Conservation (phyloP, 2,888 invertebrate species). For the Ophion costatus region DNA sequence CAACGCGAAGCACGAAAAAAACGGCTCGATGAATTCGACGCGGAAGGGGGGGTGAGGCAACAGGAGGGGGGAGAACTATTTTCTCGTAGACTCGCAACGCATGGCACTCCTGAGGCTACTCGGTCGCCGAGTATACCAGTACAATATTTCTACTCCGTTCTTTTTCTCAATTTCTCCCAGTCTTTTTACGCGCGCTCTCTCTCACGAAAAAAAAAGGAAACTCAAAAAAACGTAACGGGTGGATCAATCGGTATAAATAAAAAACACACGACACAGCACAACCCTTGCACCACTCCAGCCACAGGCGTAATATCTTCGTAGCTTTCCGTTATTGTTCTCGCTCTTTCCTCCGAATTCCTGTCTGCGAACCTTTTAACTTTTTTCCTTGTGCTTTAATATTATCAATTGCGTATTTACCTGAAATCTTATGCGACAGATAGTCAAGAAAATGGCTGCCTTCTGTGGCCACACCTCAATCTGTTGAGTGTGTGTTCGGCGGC, state of each 20-base stretch:
- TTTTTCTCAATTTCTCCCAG: conserved; percentile 40
- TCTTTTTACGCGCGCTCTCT: conserved; percentile 50
- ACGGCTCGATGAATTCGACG: conserved; percentile 47
- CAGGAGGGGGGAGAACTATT: conserved; percentile 43
- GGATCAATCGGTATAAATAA: conserved; percentile 66
- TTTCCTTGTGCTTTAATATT: conserved; percentile 67
- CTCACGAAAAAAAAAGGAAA: conserved; percentile 27
- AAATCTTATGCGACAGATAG: conserved; percentile 81
- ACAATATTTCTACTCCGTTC: conserved; percentile 49
- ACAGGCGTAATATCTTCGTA: conserved; percentile 55
- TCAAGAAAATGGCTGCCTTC: conserved; percentile 81
- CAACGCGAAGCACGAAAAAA: conserved; percentile 30
- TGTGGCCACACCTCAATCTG: conserved; percentile 81
- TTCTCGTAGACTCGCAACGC: conserved; percentile 73
- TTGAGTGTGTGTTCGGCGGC: conserved; percentile 73
- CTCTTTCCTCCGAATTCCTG: neutral
- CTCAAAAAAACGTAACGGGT: conserved; percentile 51
- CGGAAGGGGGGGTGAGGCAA: neutral
- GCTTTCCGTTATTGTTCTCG: neutral
- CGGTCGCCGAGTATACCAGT: conserved; percentile 55
- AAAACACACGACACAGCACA: conserved; percentile 75
- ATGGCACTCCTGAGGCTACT: conserved; percentile 76
- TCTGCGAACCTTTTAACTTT: neutral
- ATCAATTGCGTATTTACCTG: conserved; percentile 81
- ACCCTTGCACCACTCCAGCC: conserved; percentile 74